Evolutionary conservation across 2,113 vertebrate genomes (phyloP).

Genomic region (Thermophis baileyi): DNA sequence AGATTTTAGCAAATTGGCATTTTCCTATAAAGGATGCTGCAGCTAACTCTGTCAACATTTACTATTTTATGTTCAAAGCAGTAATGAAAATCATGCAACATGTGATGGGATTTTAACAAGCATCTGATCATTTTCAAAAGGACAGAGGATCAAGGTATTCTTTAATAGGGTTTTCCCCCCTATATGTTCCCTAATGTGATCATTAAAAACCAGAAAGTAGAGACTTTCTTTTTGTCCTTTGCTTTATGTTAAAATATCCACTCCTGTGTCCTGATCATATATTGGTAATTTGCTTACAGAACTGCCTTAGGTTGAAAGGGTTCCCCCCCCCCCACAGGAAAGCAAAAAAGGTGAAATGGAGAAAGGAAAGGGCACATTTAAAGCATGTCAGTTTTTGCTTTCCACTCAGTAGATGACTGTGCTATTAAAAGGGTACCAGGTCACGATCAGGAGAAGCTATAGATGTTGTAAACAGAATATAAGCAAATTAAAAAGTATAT

Average conservation of each 20-base stretch:
- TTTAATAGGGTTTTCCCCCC: background rate
- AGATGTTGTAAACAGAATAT: constrained; percentile 19
- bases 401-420: background rate
- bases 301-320: constrained; percentile 9
- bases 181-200: background rate
- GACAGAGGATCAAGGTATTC: constrained; percentile 1
- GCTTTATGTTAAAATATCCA: background rate
- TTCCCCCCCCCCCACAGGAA: background rate
- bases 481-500: constrained; percentile 37
- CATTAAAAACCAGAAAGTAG: constrained; percentile 28
- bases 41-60: background rate
- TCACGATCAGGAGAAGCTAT: background rate
- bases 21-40: constrained; percentile 29
- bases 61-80: constrained; percentile 20
- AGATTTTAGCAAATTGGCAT: constrained; percentile 42
- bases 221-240: background rate
- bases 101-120: constrained; percentile 20
- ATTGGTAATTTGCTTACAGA: background rate
- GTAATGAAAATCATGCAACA: constrained; percentile 21
- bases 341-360: constrained; percentile 11
- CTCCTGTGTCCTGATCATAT: background rate
- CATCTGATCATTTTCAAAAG: constrained; percentile 19
- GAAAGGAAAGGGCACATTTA: background rate
- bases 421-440: constrained; percentile 4
- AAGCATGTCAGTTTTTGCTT: background rate